Evolutionary conservation across 2,888 invertebrate species (phyloP).

Genomic region (Hydroisotoma schaefferi): DNA sequence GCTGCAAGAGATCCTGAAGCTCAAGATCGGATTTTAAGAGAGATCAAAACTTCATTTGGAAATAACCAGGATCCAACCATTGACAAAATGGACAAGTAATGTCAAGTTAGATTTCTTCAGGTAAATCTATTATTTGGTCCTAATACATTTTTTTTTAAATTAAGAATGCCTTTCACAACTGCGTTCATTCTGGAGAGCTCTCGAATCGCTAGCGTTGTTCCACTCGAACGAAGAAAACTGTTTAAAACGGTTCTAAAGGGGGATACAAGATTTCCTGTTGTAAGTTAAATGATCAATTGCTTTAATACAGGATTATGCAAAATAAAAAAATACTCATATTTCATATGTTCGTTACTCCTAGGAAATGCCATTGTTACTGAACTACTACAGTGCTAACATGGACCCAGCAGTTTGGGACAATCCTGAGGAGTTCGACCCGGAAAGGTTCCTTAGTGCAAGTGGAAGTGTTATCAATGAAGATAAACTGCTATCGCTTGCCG

Average conservation of each 20-base stretch:
- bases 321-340: background rate
- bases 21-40: conserved; percentile 12
- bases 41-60: conserved; percentile 3
- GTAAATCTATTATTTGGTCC: too few species aligned
- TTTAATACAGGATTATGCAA: background rate
- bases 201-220: conserved; percentile 19
- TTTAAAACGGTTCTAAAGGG: conserved; percentile 22
- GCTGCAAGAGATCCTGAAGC: conserved; percentile 1
- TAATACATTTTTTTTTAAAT: too few species aligned
- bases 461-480: conserved; percentile 20
- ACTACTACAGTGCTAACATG: conserved; percentile 25
- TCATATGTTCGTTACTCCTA: too few species aligned
- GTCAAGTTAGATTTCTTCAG: too few species aligned
- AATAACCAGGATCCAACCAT: background rate
- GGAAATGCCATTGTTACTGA: conserved; percentile 21
- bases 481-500: conserved; percentile 13
- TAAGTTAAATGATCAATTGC: background rate
- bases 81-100: conserved; percentile 6
- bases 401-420: conserved; percentile 16
- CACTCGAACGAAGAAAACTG: conserved; percentile 21
- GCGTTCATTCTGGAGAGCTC: conserved; percentile 18
- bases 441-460: conserved; percentile 15
- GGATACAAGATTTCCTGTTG: conserved; percentile 18
- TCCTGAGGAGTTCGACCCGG: conserved; percentile 10
- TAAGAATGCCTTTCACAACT: conserved; percentile 18